phyloP scores from a whole-genome alignment of 2,797 vertebrate species.

The Enteromius argenteus region DNA sequence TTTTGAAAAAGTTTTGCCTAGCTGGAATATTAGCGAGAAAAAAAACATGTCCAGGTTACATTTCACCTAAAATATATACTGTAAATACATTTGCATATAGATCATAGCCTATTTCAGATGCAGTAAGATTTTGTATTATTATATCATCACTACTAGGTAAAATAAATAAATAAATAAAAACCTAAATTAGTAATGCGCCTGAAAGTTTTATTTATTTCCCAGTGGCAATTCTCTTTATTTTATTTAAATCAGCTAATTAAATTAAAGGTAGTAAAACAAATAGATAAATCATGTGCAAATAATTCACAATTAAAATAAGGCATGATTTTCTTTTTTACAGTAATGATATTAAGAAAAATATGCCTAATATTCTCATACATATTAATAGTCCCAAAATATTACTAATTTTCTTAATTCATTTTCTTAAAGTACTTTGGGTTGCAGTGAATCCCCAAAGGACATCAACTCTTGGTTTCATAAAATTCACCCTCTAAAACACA shows the following conservation, averaged over 20 bases:
- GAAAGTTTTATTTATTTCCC: not conserved
- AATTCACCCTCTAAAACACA: not conserved
- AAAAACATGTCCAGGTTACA: not conserved
- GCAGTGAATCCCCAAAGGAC: not conserved
- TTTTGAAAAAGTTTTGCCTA: not conserved
- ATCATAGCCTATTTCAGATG: not conserved
- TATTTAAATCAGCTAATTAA: not conserved
- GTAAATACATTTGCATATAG: not conserved
- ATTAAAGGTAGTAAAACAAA: not conserved
- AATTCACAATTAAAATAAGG: not conserved
- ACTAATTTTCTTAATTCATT: not conserved
- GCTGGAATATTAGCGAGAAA: not conserved
- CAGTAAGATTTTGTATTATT: not conserved
- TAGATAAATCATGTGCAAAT: not conserved
- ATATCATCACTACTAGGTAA: not conserved
- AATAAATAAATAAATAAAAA: not conserved
- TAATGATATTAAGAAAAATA: not conserved
- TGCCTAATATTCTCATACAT: not conserved
- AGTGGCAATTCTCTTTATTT: not conserved
- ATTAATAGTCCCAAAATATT: not conserved
- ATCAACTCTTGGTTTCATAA: too few species aligned
- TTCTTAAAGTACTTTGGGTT: not conserved
- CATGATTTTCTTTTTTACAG: not conserved
- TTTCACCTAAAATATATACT: not conserved
- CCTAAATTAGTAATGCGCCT: not conserved